phyloP scores from a whole-genome alignment of 1,140 invertebrate species.

The Drosophila saltans region DNA sequence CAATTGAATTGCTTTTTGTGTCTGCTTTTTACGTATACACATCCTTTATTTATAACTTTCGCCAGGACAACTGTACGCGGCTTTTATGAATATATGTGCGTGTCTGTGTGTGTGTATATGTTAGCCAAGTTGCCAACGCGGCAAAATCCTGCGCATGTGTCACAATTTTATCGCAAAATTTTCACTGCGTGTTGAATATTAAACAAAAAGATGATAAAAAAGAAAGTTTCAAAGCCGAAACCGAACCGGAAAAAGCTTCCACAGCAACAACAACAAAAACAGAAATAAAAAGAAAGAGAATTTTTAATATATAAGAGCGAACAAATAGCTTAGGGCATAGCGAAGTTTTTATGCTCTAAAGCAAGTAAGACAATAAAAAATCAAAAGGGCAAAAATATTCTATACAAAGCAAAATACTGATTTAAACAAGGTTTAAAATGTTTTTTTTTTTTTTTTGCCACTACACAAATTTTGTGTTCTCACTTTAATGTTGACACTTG shows the following conservation, averaged over 20 bases:
- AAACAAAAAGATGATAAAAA: conserved; percentile 41
- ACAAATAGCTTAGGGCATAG: conserved; percentile 12
- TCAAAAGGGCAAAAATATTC: background rate
- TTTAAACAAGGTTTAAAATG: background rate
- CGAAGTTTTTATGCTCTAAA: conserved; percentile 36
- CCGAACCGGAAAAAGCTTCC: conserved; percentile 41
- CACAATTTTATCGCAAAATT: conserved; percentile 69
- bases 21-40: conserved; percentile 26
- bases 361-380: background rate
- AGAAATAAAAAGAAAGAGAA: conserved; percentile 34
- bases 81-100: conserved; percentile 7
- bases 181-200: conserved; percentile 65
- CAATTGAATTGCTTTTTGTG: conserved; percentile 73
- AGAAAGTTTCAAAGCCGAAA: conserved; percentile 60
- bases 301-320: conserved; percentile 37
- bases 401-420: background rate
- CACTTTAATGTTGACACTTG: no score
- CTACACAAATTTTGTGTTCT: background rate
- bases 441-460: background rate
- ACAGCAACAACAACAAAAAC: conserved; percentile 15
- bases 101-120: conserved; percentile 9
- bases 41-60: conserved; percentile 76
- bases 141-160: conserved; percentile 77
- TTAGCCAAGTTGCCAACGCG: conserved; percentile 60
- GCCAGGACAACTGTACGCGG: conserved; percentile 43